Evolutionary conservation across 2,888 invertebrate genomes (phyloP), one percentile per base, ranked within the genome.

Genomic region (Pharmacophagus antenor): DNA sequence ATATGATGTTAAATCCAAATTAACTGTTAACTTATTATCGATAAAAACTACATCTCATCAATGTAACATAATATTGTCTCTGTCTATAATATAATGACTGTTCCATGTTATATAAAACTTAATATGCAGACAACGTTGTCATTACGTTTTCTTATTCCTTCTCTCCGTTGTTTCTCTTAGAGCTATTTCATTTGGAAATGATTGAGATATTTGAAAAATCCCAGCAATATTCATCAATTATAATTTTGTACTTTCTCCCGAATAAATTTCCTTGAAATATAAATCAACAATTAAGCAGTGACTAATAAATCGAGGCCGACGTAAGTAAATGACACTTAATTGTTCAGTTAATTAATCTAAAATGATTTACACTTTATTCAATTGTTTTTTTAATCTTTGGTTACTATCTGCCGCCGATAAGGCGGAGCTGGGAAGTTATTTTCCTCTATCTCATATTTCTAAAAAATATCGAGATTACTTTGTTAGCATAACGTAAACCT

Each of bases 191-290:
- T 37, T 31, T 37, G n/a, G 15, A 37, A 37, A 37, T n/a, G 0
- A 37, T 6, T 37, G 37, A 3, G n/a, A 37, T 37, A 37, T 37
- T 37, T 8, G 37, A 37, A 4, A 37, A 3, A 1, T 0, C 37
- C 6, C n/a, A 4, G n/a, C n/a, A 37, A 37, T 37, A 37, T n/a
- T 37, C 37, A 5, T 37, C 37, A 37, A 37, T 37, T 49, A 21
- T 23, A 23, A 22, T 23, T 21, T 23, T 23, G 6, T 23, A 17
- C 15, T 49, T 49, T 15, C 15, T 23, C 17, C 15, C 49, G 21
- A 49, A n/a, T n/a, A 49, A 49, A 37, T 23, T 49, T 49, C 15
- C 15, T 23, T 25, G n/a, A n/a, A 37, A 37, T 37, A 22, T 22
- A 23, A 49, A n/a, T 49, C 49, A 23, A 37, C 37, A 31, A 31